These are phyloP conservation scores for Paratilapia polleni DNA, from an alignment of 2,113 vertebrate species.

Conservation along the genomic window DNA sequence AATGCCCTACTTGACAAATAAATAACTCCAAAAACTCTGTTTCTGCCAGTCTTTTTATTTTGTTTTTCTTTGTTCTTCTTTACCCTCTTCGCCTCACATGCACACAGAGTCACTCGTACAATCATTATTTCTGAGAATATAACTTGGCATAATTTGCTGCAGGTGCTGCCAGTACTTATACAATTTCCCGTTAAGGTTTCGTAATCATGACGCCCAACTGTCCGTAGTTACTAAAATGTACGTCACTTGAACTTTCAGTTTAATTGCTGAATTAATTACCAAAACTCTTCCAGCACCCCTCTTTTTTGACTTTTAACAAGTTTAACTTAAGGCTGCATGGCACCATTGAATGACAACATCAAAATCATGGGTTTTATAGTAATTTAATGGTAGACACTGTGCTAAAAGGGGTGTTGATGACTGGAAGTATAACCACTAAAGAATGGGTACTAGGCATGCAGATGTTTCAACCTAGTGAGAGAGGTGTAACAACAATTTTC, in stretches of 20 bases:
- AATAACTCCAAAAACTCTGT: not conserved
- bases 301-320: not conserved
- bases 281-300: not conserved
- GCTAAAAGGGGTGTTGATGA: not conserved
- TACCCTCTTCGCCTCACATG: not conserved
- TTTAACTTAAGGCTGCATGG: not conserved
- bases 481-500: not conserved
- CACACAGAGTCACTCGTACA: not conserved
- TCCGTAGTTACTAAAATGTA: not conserved
- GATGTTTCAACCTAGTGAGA: not conserved
- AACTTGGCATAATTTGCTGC: not conserved
- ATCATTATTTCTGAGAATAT: not conserved
- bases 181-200: not conserved
- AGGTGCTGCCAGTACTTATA: not conserved
- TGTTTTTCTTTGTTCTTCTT: not conserved
- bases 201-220: not conserved
- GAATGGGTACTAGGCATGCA: not conserved
- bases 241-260: not conserved
- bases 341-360: too few relatives aligned
- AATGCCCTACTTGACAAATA: not conserved
- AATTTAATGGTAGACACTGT: not conserved
- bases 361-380: too few relatives aligned
- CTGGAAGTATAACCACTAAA: not conserved
- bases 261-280: not conserved
- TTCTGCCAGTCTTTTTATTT: not conserved